Evolutionary conservation across 2,888 invertebrate species (phyloP).

Genomic region (Drosophila meridiana): DNA sequence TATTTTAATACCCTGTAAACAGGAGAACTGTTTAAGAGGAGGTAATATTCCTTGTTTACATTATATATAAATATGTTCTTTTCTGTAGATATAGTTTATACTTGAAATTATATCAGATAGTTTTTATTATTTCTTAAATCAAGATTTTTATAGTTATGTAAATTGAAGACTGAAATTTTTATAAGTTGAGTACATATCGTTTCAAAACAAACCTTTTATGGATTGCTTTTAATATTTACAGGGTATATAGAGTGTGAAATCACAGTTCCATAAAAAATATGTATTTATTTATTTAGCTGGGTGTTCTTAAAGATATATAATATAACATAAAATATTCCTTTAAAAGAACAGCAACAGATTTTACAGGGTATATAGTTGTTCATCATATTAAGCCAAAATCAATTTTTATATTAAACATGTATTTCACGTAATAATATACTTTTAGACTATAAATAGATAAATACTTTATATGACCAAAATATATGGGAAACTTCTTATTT

Average conservation of each 20-base stretch:
- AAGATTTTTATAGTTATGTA: no score
- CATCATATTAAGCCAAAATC: background rate
- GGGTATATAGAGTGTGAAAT: background rate
- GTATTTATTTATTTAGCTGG: no score
- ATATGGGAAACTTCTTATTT: background rate
- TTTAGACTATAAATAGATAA: background rate
- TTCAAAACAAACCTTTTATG: no score
- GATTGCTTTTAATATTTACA: background rate
- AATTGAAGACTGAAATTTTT: no score
- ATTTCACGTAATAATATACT: background rate
- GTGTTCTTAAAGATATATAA: no score
- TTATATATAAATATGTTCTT: no score
- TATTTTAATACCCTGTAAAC: conserved; percentile 10
- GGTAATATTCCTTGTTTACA: no score
- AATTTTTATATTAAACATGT: background rate
- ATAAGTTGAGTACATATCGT: no score
- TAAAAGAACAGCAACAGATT: background rate
- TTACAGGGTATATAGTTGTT: background rate
- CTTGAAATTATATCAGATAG: no score
- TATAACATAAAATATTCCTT: background rate
- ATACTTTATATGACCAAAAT: background rate
- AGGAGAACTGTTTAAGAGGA: background rate
- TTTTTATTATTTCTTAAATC: no score
- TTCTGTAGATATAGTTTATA: no score
- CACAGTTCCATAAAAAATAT: background rate